Evolutionary conservation across 2,888 invertebrate species (phyloP), one percentile per base, ranked within the genome.

Genomic region (Acanthopleura granulata): DNA sequence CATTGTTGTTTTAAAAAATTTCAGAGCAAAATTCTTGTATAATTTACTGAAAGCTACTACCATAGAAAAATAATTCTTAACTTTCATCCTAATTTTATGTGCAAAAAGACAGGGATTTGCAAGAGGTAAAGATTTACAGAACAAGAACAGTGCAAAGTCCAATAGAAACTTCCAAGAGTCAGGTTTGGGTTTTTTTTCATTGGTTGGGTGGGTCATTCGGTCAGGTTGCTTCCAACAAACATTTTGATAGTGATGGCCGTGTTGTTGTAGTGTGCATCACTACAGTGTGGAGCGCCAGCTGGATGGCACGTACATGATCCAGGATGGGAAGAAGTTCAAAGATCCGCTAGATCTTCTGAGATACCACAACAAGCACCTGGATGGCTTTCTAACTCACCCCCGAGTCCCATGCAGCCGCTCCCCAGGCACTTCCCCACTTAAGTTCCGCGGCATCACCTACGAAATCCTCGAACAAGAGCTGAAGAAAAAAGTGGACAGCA

Each of bases 221-320:
- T 40, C 40, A 40, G 9, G 40, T 40, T 3, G 9, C 40, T 40
- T 9, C 40, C 40, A 40, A 9, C 4, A 40, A 40, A 40, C n/a
- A n/a, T n/a, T n/a, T n/a, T n/a, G n/a, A n/a, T n/a, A n/a, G n/a
- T 40, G 40, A 40, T 40, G 40, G 40, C 22, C 22, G 3, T 57
- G 57, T 57, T 57, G 57, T 80, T 81, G 22, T 83, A 90, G 89
- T 72, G 82, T 89, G 22, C 89, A 90, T 77, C 90, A 91, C 79
- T 91, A 91, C 83, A 86, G 86, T 72, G 88, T 91, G 72, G 90
- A 89, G 77, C 84, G 88, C 73, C 88, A 90, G 77, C 77, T 82
- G 25, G 90, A 91, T 81, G 90, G 90, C 0, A 82, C 78, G 16
- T 89, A 87, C 73, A 87, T 87, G 86, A 90, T 90, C 69, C 86